These are phyloP conservation scores for Rafetus swinhoei DNA, from an alignment of 2,113 vertebrate genomes.

Conservation along the genomic window DNA sequence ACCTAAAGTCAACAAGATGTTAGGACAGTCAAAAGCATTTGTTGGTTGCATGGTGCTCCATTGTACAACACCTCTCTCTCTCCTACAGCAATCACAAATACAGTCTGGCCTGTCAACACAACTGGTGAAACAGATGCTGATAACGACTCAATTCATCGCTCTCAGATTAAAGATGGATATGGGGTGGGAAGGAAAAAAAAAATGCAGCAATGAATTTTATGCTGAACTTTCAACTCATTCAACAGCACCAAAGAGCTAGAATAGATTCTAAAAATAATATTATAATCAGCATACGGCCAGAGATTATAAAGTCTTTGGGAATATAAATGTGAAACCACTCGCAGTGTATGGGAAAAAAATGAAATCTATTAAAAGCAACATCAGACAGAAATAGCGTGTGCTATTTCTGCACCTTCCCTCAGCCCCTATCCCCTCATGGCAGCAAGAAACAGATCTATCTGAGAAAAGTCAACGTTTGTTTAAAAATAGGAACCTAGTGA, in stretches of 20 bases:
- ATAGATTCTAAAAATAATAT: background rate
- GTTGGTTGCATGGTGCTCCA: background rate
- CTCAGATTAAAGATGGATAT: background rate
- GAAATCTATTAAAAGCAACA: constrained; percentile 51
- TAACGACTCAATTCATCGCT: background rate
- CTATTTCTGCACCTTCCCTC: background rate
- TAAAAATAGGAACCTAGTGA: constrained; percentile 18
- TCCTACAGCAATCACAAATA: background rate
- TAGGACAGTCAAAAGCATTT: background rate
- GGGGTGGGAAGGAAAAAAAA: background rate
- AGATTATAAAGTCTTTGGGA: constrained; percentile 12
- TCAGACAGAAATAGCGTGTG: constrained; percentile 30
- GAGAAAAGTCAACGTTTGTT: constrained; percentile 45
- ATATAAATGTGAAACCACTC: constrained; percentile 21
- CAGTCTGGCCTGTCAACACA: background rate
- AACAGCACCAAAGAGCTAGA: background rate
- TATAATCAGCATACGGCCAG: constrained; percentile 5
- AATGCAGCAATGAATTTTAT: background rate
- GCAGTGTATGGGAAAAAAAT: background rate
- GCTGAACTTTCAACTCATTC: background rate
- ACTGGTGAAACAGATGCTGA: background rate
- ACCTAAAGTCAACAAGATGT: background rate
- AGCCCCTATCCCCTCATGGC: constrained; percentile 1
- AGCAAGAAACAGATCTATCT: constrained; percentile 23
- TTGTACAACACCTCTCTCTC: background rate